Percentiles rank a stretch among this genome's conserved stretches.
Conservation (phyloP, 2,888 invertebrate genomes). For the Folsomia manolachei region DNA sequence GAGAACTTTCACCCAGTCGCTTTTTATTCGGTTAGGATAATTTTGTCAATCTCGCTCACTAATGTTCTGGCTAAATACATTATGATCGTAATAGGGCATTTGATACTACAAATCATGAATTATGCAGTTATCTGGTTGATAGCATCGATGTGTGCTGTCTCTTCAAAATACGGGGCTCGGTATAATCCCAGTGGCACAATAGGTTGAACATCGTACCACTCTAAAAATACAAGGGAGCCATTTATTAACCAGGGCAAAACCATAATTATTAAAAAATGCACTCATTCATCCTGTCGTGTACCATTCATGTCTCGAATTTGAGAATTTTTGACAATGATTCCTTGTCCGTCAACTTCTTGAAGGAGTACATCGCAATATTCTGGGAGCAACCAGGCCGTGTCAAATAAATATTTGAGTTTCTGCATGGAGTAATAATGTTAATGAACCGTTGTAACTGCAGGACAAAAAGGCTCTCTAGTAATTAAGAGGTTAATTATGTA, state of each 20-base stretch:
- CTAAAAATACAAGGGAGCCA: slow-evolving; percentile 11
- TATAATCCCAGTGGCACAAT: slow-evolving; percentile 25
- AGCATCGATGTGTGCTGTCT: not conserved
- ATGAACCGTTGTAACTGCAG: not conserved
- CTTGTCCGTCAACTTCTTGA: slow-evolving; percentile 35
- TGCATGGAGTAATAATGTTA: slow-evolving; percentile 13
- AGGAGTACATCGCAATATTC: slow-evolving; percentile 34
- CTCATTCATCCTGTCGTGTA: not conserved
- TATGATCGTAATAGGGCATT: too few species aligned
- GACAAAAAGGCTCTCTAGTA: too few species aligned
- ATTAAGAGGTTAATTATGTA: not conserved
- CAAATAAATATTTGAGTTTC: slow-evolving; percentile 32
- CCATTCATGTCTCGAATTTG: slow-evolving; percentile 42
- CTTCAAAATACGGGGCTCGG: slow-evolving; percentile 36
- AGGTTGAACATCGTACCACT: slow-evolving; percentile 48
- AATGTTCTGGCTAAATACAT: too few species aligned
- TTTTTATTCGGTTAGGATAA: too few species aligned
- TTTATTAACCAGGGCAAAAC: not conserved
- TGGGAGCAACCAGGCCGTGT: slow-evolving; percentile 22
- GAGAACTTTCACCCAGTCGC: too few species aligned
- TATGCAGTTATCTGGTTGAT: not conserved
- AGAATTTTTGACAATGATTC: slow-evolving; percentile 38
- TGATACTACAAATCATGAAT: not conserved
- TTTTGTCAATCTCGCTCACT: too few species aligned
- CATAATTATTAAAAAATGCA: not conserved